phyloP scores from a whole-genome alignment of 1,140 invertebrate genomes.

The Trigoniulus corallinus region DNA sequence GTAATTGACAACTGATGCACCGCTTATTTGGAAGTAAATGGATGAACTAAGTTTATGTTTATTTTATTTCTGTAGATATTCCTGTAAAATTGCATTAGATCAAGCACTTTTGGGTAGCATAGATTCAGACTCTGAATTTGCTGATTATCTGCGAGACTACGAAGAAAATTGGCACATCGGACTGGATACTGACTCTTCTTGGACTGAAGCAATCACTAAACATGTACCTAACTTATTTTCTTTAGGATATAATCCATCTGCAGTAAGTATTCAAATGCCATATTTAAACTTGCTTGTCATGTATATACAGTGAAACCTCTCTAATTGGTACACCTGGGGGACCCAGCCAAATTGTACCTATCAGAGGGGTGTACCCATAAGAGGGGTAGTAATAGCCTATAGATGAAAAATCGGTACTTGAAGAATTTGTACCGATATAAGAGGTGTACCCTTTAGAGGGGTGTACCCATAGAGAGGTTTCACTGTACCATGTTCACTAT shows the following conservation, averaged over 20 bases:
- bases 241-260: conserved; percentile 20
- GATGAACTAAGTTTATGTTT: too few species aligned
- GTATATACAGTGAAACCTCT: too few species aligned
- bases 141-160: conserved; percentile 25
- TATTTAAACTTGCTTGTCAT: background rate
- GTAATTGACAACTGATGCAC: too few species aligned
- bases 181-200: conserved; percentile 23
- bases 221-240: conserved; percentile 29
- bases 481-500: too few species aligned
- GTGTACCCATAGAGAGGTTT: background rate
- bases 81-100: conserved; percentile 32
- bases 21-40: too few species aligned
- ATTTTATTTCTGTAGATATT: conserved; percentile 23
- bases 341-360: too few species aligned
- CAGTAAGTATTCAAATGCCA: background rate
- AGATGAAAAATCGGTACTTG: too few species aligned
- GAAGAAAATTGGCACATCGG: conserved; percentile 32
- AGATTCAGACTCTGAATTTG: conserved; percentile 22
- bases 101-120: conserved; percentile 27
- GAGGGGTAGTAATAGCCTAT: too few species aligned
- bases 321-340: too few species aligned
- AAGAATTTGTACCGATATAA: too few species aligned
- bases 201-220: conserved; percentile 25
- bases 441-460: background rate
- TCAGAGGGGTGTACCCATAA: too few species aligned